Base-by-base conservation (phyloP, 2,113 vertebrate species). In the Sphyrna mokarran region DNA sequence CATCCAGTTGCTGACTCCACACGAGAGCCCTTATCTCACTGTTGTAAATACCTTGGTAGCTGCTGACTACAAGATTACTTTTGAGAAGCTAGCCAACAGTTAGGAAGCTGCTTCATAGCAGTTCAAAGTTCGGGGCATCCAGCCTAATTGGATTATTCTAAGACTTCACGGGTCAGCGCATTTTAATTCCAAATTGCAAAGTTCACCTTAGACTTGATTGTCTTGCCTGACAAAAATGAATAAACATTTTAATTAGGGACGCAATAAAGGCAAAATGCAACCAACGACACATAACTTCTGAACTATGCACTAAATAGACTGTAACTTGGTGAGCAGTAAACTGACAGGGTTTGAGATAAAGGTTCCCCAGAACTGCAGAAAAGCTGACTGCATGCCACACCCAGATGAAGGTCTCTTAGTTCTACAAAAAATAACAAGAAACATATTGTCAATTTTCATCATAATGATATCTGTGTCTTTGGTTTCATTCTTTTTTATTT, bases 61-160 rank as follows among this genome's bases (percentile, higher is more conserved):
- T 95, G 94, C 94, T 95, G 94, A 95, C 94, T 72, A 95, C 69
- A 72, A 95, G 69, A 72, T 95, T 95, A 95, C 61, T 93, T 93
- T 22, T 37, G 89, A 66, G 89, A 93, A 95, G 14, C 68, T 95
- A 54, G 37, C 94, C 69, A 72, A 72, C 26, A 29, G 43, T 94
- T 95, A 95, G 43, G 94, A 72, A 76, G 94, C 40, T 48, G 26
- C 68, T 72, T 95, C 94, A 72, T 33, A 72, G 40, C 37, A 72
- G 94, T 76, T 48, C 69, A 95, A 95, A 72, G 94, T 95, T 72
- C 94, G 54, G 22, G 43, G 94, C 40, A 72, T 40, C 23, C 22
- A 54, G 43, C 69, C 68, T 43, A 95, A 13, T 54, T 72, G 26
- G 48, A 95, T 95, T 70, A 95, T 95, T 95, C 23, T 48, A 72